phyloP scores from a whole-genome alignment of 2,888 invertebrate species.

The Elegia similella region DNA sequence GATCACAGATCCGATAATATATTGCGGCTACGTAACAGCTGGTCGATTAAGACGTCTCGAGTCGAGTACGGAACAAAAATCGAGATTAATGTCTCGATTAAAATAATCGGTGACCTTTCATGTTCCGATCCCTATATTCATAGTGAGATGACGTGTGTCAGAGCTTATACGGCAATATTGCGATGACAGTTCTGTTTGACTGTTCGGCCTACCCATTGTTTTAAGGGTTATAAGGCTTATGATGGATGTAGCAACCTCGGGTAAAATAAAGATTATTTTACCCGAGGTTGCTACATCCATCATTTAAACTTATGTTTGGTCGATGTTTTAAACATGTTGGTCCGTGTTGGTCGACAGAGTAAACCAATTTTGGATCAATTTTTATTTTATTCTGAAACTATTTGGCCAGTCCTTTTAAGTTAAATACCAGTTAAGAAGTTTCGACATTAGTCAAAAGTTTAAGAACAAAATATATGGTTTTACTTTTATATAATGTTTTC shows the following conservation, averaged over 20 bases:
- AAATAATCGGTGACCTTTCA: slow-evolving; percentile 70
- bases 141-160: slow-evolving; percentile 61
- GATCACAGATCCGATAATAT: slow-evolving; percentile 49
- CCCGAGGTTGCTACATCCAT: slow-evolving; percentile 48
- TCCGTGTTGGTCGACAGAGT: neutral
- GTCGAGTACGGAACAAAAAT: slow-evolving; percentile 62
- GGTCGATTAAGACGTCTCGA: slow-evolving; percentile 64
- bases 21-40: slow-evolving; percentile 48
- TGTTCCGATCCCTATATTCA: slow-evolving; percentile 57
- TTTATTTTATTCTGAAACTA: too few species aligned
- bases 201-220: slow-evolving; percentile 58
- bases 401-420: too few species aligned
- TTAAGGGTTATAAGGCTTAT: slow-evolving; percentile 51
- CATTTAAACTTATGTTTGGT: slow-evolving; percentile 26
- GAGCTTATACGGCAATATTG: slow-evolving; percentile 49
- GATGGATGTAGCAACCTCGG: too few species aligned
- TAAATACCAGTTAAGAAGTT: too few species aligned
- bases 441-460: too few species aligned
- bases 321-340: neutral
- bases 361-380: neutral
- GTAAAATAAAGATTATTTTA: too few species aligned
- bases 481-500: too few species aligned
- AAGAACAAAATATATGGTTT: too few species aligned
- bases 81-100: slow-evolving; percentile 72
- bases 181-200: slow-evolving; percentile 55